Evolutionary conservation across 2,113 vertebrate genomes (phyloP), one percentile per base, ranked within the genome.

Genomic region (Seriola rivoliana): DNA sequence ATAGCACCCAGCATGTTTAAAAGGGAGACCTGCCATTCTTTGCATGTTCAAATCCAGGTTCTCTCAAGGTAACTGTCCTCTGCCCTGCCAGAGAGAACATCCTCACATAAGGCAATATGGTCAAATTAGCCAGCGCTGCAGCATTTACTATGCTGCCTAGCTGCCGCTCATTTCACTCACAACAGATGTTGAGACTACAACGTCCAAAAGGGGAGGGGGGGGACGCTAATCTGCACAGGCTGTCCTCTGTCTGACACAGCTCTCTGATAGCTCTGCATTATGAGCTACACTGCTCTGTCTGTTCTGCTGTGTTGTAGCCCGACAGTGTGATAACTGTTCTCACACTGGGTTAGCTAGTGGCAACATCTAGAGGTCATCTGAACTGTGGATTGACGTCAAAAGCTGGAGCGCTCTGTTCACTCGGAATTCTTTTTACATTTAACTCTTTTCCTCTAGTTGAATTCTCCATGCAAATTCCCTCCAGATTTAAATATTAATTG

Each of bases 141-240:
- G 59, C 13, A 44, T 80, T 52, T 44, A 11, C 10, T 19, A 67
- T 69, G 54, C 70, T 54, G 62, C 68, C 82, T 69, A 13, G 46
- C 75, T 57, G 79, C 59, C 29, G 48, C 40, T 65, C 73, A 36
- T 75, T 78, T 88, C 70, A 52, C 70, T 60, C 58, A 23, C 59
- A 72, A 81, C 85, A 87, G 88, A 92, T 91, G 91, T 81, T 81
- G 75, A 76, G 75, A 68, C 70, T 62, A 40, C 9, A 0, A 14
- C 44, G 60, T 77, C 66, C 54, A 82, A 44, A 25, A n/a, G 62
- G 52, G 48, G 14, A 1, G 23, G 55, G 72, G 42, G 78, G 23
- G 69, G 38, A 34, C 1, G 36, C 58, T 89, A 85, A 87, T 87
- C 78, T 82, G 81, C 78, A 89, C 79, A 76, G 71, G 70, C 76